Conservation (phyloP, 1,140 invertebrate species). For the Cyclina sinensis region DNA sequence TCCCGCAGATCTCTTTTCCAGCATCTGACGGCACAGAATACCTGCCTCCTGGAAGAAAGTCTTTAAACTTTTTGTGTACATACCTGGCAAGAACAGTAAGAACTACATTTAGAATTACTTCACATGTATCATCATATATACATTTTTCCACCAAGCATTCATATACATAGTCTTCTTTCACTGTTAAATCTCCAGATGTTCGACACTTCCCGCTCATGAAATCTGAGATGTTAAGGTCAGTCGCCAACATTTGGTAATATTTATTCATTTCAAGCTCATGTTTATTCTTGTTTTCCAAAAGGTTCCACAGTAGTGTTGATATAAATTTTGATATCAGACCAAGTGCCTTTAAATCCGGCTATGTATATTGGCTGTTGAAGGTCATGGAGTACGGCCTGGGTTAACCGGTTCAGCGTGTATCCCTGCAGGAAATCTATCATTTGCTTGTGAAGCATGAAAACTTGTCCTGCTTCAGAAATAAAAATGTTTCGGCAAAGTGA, state of each 20-base stretch:
- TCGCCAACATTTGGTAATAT: background rate
- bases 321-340: constrained; percentile 29
- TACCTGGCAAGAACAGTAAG: background rate
- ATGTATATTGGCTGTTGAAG: constrained; percentile 35
- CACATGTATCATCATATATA: background rate
- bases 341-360: constrained; percentile 30
- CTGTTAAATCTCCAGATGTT: constrained; percentile 11
- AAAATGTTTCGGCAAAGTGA: constrained; percentile 34
- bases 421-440: constrained; percentile 35
- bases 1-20: background rate
- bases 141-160: constrained; percentile 12
- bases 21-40: background rate
- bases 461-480: background rate
- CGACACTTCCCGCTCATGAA: constrained; percentile 4
- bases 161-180: constrained; percentile 51
- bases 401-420: constrained; percentile 13
- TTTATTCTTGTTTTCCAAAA: constrained; percentile 44
- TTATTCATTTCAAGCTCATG: constrained; percentile 35
- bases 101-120: background rate
- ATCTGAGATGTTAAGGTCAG: background rate
- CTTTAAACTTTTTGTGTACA: background rate
- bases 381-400: constrained; percentile 23
- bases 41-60: background rate
- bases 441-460: constrained; percentile 38
- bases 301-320: constrained; percentile 17